These are phyloP conservation scores for Intellagama lesueurii DNA, from an alignment of 2,797 vertebrate genomes.

Conservation along the genomic window DNA sequence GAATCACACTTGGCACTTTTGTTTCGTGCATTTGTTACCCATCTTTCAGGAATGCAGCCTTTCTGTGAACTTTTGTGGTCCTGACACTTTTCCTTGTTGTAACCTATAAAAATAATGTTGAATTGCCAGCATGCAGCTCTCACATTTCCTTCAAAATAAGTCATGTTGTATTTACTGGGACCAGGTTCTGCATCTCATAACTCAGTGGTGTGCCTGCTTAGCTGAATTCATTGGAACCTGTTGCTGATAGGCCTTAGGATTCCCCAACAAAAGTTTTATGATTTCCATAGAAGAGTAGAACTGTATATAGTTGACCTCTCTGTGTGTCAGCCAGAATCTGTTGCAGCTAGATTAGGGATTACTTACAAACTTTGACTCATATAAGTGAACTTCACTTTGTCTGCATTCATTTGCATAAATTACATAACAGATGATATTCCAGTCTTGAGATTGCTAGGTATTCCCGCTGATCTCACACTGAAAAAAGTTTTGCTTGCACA, in stretches of 20 bases:
- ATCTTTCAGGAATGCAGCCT: neutral
- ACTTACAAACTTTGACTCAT: neutral
- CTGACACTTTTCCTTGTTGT: neutral
- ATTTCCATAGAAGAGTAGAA: neutral
- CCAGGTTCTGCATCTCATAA: neutral
- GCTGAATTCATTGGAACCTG: neutral
- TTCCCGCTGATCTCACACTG: neutral
- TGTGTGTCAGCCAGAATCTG: neutral
- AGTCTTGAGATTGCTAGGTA: neutral
- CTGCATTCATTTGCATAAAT: constrained; percentile 2
- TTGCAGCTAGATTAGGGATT: accelerated
- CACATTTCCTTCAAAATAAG: neutral
- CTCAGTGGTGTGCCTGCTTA: neutral
- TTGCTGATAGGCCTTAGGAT: neutral
- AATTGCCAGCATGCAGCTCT: neutral
- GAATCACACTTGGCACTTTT: neutral
- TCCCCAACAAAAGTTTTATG: neutral
- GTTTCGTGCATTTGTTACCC: neutral
- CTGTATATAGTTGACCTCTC: neutral
- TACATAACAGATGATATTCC: neutral
- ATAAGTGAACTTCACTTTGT: neutral
- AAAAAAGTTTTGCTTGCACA: neutral
- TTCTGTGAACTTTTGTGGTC: neutral
- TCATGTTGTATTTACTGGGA: neutral
- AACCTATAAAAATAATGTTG: neutral